Base-by-base conservation (phyloP, 2,113 vertebrate genomes). In the Dunckerocampus dactyliophorus region DNA sequence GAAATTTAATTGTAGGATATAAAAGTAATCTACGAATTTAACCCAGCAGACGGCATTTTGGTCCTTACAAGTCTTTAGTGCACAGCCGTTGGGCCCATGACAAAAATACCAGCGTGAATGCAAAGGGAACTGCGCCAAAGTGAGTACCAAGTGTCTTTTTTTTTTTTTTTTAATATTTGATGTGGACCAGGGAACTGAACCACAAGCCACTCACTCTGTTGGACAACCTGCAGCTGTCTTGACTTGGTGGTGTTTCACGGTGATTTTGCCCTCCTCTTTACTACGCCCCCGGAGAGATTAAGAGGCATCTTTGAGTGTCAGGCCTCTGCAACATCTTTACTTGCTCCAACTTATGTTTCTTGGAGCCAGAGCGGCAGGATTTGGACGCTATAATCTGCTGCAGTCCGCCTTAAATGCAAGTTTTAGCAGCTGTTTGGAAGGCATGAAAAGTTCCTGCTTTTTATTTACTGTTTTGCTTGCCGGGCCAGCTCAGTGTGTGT, bases 301-400 rank as follows among this genome's bases (percentile, higher is more conserved):
- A 24, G 48, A 70, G 20, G 62, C 65, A 42, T 61, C 37, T 75
- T 21, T 14, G 64, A 76, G 64, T 50, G 53, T 52, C 49, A 8
- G 28, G 52, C 43, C 50, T 39, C 64, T 56, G 45, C 16, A 1
- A 59, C 46, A 8, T 28, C 56, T 55, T 52, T 11, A 45, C 62
- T 42, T 53, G 34, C 59, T 70, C 24, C 62, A 47, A 17, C 45
- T n/a, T 47, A 1, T 57, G 51, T 72, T 75, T 56, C 65, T 39
- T 11, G 47, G 47, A 64, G 68, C 62, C 47, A 37, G 62, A 64
- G 59, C 64, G 6, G 39, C 12, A 34, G 70, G 71, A 79, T 83
- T 85, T 76, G 55, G 69, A 59, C 76, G 61, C 72, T 72, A n/a
- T n/a, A 74, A 79, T 53, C 75, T 58, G 28, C 9, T 45, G 42